phyloP scores from a whole-genome alignment of 2,888 invertebrate genomes.

The Chesias legatella region DNA sequence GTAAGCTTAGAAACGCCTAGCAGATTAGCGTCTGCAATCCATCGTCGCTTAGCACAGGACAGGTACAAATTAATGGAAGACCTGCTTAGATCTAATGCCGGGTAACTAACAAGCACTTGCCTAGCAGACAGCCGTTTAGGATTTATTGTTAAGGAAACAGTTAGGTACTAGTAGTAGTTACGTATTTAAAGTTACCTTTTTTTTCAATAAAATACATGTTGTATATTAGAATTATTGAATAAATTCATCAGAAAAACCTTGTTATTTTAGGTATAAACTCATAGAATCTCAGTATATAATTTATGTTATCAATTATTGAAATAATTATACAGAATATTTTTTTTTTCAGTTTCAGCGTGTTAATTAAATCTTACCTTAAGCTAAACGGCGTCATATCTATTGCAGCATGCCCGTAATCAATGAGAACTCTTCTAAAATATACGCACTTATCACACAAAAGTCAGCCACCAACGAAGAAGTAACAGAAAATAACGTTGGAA shows the following conservation, averaged over 20 bases:
- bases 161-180: no score
- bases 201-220: no score
- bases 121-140: not conserved
- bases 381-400: conserved; percentile 59
- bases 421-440: conserved; percentile 34
- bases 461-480: conserved; percentile 40
- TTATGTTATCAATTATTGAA: no score
- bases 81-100: conserved; percentile 8
- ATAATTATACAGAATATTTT: no score
- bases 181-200: no score
- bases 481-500: conserved; percentile 28
- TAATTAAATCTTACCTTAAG: conserved; percentile 56
- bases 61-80: conserved; percentile 21
- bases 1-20: conserved; percentile 21
- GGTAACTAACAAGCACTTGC: conserved; percentile 15
- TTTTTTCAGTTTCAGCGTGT: not conserved
- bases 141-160: no score
- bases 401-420: conserved; percentile 54
- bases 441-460: conserved; percentile 52
- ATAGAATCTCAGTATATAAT: no score
- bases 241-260: no score
- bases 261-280: no score
- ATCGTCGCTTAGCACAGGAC: conserved; percentile 15
- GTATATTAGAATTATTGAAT: no score
- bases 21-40: conserved; percentile 22